Percentiles rank a stretch among this genome's conserved stretches.
These are phyloP conservation scores for Acrocephalus kingi DNA, from an alignment of 2,113 vertebrate species.

Conservation along the genomic window DNA sequence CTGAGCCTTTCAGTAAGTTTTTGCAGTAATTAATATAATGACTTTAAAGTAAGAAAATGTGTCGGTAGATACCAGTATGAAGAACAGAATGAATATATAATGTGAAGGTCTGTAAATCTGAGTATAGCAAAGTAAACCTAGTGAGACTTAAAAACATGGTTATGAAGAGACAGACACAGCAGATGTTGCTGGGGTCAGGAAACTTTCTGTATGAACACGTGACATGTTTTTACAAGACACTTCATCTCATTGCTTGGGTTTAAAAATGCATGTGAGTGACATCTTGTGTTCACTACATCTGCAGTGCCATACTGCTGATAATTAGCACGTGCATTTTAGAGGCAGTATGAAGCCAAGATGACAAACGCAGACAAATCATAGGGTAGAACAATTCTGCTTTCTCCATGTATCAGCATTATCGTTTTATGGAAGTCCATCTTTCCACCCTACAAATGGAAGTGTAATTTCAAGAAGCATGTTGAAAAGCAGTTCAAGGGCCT, in stretches of 20 bases:
- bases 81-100: neutral
- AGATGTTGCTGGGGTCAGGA: neutral
- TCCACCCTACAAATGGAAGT: neutral
- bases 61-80: neutral
- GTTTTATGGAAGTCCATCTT: neutral
- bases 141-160: neutral
- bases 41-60: neutral
- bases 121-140: neutral
- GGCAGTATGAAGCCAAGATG: neutral
- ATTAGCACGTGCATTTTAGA: neutral
- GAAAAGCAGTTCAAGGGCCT: neutral
- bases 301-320: neutral
- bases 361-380: neutral
- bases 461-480: neutral
- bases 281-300: neutral
- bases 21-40: neutral
- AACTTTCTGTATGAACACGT: neutral
- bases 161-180: neutral
- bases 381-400: neutral
- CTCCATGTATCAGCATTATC: neutral
- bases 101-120: neutral
- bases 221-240: fast-evolving
- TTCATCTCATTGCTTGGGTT: neutral
- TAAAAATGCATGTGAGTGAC: conserved; percentile 21
- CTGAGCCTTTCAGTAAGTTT: neutral